Evolutionary conservation across 2,797 vertebrate species (phyloP).

Genomic region (Pseudochromis fuscus): DNA sequence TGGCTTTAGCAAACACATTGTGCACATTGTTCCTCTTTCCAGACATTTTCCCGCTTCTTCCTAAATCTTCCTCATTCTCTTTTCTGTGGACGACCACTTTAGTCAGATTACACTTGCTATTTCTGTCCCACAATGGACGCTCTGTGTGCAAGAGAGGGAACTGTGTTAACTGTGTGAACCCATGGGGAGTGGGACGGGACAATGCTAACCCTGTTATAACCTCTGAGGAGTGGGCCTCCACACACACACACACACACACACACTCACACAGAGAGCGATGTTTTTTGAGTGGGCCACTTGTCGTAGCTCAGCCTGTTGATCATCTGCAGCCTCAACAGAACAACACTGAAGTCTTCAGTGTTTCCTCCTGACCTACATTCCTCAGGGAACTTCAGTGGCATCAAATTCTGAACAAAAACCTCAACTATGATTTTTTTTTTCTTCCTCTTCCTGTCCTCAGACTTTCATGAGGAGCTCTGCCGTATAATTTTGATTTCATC

Average conservation of each 20-base stretch:
- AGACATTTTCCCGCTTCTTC: constrained; percentile 35
- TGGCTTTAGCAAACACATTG: not conserved
- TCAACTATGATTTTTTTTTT: not conserved
- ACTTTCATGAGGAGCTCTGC: not conserved
- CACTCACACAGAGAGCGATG: constrained; percentile 20
- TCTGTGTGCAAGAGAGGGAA: constrained; percentile 67
- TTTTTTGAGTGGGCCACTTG: constrained; percentile 67
- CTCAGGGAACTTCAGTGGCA: not conserved
- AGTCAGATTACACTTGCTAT: constrained; percentile 69
- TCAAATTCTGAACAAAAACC: not conserved
- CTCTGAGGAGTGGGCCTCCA: constrained; percentile 65
- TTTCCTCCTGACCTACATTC: constrained; percentile 50
- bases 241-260: constrained; percentile 28
- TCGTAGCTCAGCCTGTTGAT: constrained; percentile 71
- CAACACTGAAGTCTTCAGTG: constrained; percentile 22
- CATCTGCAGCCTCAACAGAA: constrained; percentile 65
- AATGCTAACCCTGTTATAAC: constrained; percentile 79
- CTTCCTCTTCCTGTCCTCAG: constrained; percentile 4
- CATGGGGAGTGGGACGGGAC: constrained; percentile 70
- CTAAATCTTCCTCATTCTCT: constrained; percentile 38
- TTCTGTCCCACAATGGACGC: constrained; percentile 74
- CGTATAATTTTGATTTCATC: constrained; percentile 4
- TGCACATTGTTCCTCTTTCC: too few species aligned
- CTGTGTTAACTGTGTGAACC: constrained; percentile 73
- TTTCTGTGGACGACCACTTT: constrained; percentile 52